A percentile compares a stretch with the other conserved stretches of the same genome.
These are phyloP conservation scores for Armadillidium nasatum DNA, from an alignment of 1,140 invertebrate species.

Conservation along the genomic window DNA sequence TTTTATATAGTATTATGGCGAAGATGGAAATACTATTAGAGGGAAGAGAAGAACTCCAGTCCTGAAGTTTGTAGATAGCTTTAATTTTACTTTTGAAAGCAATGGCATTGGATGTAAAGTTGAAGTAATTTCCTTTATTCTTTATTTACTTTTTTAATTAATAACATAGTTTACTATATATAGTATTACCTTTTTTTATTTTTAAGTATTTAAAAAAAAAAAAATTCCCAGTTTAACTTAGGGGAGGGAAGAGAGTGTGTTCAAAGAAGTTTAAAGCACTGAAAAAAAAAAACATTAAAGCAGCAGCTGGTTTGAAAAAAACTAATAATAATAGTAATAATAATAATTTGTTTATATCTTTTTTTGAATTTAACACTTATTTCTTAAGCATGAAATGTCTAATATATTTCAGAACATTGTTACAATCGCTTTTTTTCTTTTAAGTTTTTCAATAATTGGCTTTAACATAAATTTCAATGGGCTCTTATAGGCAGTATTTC, in stretches of 20 bases:
- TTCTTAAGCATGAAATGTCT: too few relatives aligned
- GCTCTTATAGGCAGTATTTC: too few relatives aligned
- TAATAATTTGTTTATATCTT: too few relatives aligned
- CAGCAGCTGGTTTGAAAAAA: too few relatives aligned
- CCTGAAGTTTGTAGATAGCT: conserved; percentile 50
- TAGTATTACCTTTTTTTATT: not conserved
- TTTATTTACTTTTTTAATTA: not conserved
- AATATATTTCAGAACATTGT: too few relatives aligned
- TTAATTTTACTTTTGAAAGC: conserved; percentile 49
- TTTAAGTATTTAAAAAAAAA: conserved; percentile 5
- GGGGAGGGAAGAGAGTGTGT: not conserved
- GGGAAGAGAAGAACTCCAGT: conserved; percentile 51
- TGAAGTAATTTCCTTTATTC: conserved; percentile 42
- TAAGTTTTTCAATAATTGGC: too few relatives aligned
- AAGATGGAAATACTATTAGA: conserved; percentile 45
- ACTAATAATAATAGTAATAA: not conserved
- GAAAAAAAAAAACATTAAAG: too few relatives aligned
- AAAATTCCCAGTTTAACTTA: not conserved
- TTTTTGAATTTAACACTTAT: too few relatives aligned
- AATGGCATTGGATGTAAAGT: conserved; percentile 48
- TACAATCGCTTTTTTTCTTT: too few relatives aligned
- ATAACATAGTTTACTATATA: not conserved
- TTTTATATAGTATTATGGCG: conserved; percentile 39
- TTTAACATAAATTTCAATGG: too few relatives aligned
- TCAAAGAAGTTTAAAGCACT: too few relatives aligned